Base-by-base conservation (phyloP, 2,888 invertebrate species). In the Dilophus febrilis region DNA sequence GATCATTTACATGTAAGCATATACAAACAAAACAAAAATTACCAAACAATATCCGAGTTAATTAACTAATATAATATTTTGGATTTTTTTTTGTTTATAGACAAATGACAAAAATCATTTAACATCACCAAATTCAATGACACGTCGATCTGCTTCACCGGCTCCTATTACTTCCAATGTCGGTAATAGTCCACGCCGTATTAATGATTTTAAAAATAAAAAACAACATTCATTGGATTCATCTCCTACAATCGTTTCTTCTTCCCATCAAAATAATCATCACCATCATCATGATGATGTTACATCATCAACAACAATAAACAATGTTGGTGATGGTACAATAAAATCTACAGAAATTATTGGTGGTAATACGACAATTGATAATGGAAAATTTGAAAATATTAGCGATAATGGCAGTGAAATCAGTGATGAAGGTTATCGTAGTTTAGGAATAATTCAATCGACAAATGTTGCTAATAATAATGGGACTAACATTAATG, bases 381-480 rank as follows among this genome's bases (percentile, higher is more conserved):
- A 41, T 28, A 47, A 47, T 35, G 43, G 43, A 12, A 49, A 64
- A 43, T 63, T 67, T 17, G 72, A 73, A 50, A 72, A 76, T 45
- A 74, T 75, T 8, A 77, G 82, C 40, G 82, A 84, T 55, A 82
- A 83, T 49, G 81, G 83, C 10, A 83, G 83, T 42, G 84, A 85
- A 56, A 81, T 84, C 18, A 84, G 83, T 19, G 85, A 85, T 57
- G 85, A 85, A 53, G 85, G 85, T 1, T 85, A 85, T 58, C 71
- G 84, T 51, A 84, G 84, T 53, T 61, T 84, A 51, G 83, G 83
- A 1, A 70, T 82, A 35, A 74, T 74, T 33, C 72, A 73, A 45
- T n/a, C n/a, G n/a, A n/a, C n/a, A n/a, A n/a, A n/a, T n/a, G 63
- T 68, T 38, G 50, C 58, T 34, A 53, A 68, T 18, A 65, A 66